Evolutionary conservation across 2,797 vertebrate species (phyloP), one percentile per base, ranked within the genome.

Genomic region (Dryobates pubescens): DNA sequence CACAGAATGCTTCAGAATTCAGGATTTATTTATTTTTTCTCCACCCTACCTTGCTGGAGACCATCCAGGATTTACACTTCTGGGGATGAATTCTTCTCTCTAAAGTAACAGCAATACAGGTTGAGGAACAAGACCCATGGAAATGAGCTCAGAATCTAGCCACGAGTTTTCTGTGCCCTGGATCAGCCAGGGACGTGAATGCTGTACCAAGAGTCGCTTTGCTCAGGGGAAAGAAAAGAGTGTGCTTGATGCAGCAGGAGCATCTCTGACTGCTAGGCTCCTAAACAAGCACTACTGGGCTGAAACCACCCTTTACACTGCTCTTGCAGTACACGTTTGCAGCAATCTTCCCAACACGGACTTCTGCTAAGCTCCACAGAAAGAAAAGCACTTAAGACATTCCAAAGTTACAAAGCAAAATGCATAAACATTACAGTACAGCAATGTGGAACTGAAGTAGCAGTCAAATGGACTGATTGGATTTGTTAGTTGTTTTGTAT

Each of bases 261-360:
- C 77, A 89, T 94, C 88, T 91, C 82, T 0, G 1, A 45, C 73
- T 88, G n/a, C 59, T 67, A 90, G 59, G 24, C 76, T 90, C 90
- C 84, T 95, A 94, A 89, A 92, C 73, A 93, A 96, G 92, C 69
- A 86, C 56, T 23, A 67, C 36, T 24, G 14, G 38, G 49, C 92
- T 85, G 67, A 92, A 90, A 63, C 51, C 7, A 1, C 76, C 82
- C 86, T 93, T 90, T 88, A 87, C 41, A 27, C 62, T 67, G 69
- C 47, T 80, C 62, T 57, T 51, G 58, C 69, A 75, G 58, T 26
- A 51, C 56, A 84, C 2, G 1, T 82, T 82, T 65, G 68, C 76
- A 59, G 49, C 74, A 80, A 82, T 91, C 82, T 88, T 88, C 51
- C 74, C 77, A 57, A 84, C 17, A 64, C 1, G 3, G 54, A 34